Conservation (phyloP, 2,888 invertebrate species). For the Hyppa rectilinea region DNA sequence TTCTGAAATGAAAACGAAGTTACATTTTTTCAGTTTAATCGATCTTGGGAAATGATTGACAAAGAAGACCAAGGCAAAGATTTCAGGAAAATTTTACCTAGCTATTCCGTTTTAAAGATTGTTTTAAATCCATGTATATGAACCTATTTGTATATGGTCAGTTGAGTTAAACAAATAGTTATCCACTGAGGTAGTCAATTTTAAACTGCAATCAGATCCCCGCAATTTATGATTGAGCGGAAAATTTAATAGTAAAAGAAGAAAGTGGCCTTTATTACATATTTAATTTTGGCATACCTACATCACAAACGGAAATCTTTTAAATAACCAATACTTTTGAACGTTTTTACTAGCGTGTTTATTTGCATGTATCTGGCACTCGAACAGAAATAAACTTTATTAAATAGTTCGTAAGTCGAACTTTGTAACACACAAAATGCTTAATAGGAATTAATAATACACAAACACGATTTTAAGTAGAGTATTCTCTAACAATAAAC, state of each 20-base stretch:
- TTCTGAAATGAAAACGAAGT: neutral
- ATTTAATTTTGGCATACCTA: neutral
- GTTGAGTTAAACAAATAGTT: neutral
- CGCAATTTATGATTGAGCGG: too few species aligned
- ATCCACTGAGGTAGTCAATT: neutral
- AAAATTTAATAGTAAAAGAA: neutral
- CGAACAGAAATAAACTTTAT: neutral
- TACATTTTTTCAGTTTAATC: neutral
- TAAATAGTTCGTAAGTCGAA: neutral
- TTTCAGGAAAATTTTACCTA: neutral
- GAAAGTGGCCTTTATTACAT: neutral
- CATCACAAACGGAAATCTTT: neutral
- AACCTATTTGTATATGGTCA: neutral
- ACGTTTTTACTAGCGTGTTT: neutral
- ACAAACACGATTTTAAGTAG: neutral
- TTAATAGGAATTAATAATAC: too few species aligned
- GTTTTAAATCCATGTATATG: neutral
- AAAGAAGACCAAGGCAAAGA: neutral
- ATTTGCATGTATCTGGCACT: neutral
- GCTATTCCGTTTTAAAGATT: neutral
- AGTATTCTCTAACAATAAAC: constrained; percentile 5
- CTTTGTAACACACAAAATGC: neutral
- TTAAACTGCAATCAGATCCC: neutral
- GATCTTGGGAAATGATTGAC: neutral
- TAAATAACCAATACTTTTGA: neutral